These are phyloP conservation scores for Oncopeltus fasciatus DNA, from an alignment of 1,140 invertebrate genomes.

Conservation along the genomic window DNA sequence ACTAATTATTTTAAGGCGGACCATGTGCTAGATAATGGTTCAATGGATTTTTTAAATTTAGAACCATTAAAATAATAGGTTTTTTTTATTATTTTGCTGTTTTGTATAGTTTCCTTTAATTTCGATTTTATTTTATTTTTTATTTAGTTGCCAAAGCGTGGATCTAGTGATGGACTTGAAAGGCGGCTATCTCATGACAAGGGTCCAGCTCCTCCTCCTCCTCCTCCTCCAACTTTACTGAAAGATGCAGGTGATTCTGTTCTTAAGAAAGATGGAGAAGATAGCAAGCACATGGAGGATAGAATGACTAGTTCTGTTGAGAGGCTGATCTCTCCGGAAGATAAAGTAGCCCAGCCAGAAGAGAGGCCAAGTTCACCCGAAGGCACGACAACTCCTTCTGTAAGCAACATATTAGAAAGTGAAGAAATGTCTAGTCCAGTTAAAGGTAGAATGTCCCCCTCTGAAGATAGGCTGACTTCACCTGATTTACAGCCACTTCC, in stretches of 20 bases:
- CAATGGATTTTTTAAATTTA: too few species aligned
- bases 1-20: too few species aligned
- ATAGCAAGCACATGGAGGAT: background rate
- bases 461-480: background rate
- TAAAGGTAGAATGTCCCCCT: too few species aligned
- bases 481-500: too few species aligned
- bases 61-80: too few species aligned
- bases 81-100: too few species aligned
- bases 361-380: background rate
- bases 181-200: slow-evolving; percentile 37
- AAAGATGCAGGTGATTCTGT: background rate
- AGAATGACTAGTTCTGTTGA: background rate
- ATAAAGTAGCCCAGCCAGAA: background rate
- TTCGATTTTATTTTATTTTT: background rate
- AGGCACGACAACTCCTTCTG: background rate
- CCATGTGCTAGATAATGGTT: too few species aligned
- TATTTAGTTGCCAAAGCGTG: background rate
- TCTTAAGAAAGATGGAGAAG: background rate
- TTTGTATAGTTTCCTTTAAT: background rate
- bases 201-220: slow-evolving; percentile 51
- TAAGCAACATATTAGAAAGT: too few species aligned
- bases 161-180: slow-evolving; percentile 18
- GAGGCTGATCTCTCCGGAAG: background rate
- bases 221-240: slow-evolving; percentile 26
- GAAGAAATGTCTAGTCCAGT: background rate